These are phyloP conservation scores for Sebastes iracundus DNA, from an alignment of 2,797 vertebrate genomes.

Conservation along the genomic window DNA sequence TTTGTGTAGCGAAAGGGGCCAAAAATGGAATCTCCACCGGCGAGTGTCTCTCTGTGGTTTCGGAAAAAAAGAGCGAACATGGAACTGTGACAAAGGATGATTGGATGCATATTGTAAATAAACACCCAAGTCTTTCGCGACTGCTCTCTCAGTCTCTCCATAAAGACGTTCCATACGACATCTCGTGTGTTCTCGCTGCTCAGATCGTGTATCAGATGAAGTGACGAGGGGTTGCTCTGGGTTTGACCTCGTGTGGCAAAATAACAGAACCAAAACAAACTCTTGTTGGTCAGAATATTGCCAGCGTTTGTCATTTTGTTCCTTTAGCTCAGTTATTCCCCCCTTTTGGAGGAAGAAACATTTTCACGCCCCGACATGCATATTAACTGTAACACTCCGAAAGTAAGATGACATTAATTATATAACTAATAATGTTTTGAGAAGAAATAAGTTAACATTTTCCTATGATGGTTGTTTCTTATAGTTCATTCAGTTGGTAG, in stretches of 20 bases:
- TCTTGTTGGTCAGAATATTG: conserved; percentile 10
- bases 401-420: no score
- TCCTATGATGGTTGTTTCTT: no score
- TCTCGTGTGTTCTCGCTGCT: conserved; percentile 50
- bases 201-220: conserved; percentile 54
- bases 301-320: conserved; percentile 49
- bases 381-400: no score
- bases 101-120: conserved; percentile 81
- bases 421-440: no score
- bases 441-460: no score
- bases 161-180: conserved; percentile 55
- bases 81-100: conserved; percentile 77
- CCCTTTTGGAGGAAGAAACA: no score
- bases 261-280: conserved; percentile 57
- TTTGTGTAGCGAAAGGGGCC: conserved; percentile 68
- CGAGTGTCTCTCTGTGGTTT: conserved; percentile 75
- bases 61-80: conserved; percentile 57
- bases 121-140: conserved; percentile 72
- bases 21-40: conserved; percentile 70
- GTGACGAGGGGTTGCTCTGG: conserved; percentile 49
- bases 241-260: conserved; percentile 53
- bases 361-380: no score
- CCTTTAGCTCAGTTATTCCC: background rate
- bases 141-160: conserved; percentile 36
- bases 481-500: no score